Base-by-base conservation (phyloP, 2,888 invertebrate genomes). In the Erebia epiphron region DNA sequence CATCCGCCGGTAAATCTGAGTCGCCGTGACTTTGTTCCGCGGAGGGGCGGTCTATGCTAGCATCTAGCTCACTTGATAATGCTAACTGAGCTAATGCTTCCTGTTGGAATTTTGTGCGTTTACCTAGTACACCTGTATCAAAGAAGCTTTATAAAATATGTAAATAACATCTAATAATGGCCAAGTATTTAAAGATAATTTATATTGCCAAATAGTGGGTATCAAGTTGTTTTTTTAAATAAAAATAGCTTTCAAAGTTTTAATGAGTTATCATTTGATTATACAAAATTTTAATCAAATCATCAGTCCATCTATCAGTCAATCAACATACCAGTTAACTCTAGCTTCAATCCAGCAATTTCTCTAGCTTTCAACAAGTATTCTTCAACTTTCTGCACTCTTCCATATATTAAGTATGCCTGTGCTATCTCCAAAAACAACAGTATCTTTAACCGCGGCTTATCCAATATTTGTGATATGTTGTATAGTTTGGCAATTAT, bases 41-140 rank as follows among this genome's bases (percentile, higher is more conserved):
- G 10, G 94, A 89, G 1, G 87, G 84, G 18, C 94, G 86, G 16
- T 86, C 87, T 26, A 93, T 81, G 70, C 85, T 86, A 2, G 86
- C 79, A 54, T 90, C 90, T 9, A 94, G 75, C 66, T 92, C 89
- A 64, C 97, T 95, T 78, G 95, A 94, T 0, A 98, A 86, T 54
- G 96, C 95, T 16, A 99, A 92, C 83, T 99, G 99, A 0, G 99
- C 95, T 62, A 98, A 87, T 49, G 96, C 94, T 58, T 95, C 96
- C 78, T 96, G 94, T 86, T 99, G 99, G 84, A 95, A 98, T 80
- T 96, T 96, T 10, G 99, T 99, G 74, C 99, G 95, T 84, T 97
- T 97, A 0, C 99, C 99, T 76, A 99, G 89, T 50, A 96, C 95
- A 77, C 98, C 97, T 92, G 73, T 57, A 61, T 43, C n/a, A 69